Evolutionary conservation across 1,140 invertebrate species (phyloP).

Genomic region (Diorhabda sublineata): DNA sequence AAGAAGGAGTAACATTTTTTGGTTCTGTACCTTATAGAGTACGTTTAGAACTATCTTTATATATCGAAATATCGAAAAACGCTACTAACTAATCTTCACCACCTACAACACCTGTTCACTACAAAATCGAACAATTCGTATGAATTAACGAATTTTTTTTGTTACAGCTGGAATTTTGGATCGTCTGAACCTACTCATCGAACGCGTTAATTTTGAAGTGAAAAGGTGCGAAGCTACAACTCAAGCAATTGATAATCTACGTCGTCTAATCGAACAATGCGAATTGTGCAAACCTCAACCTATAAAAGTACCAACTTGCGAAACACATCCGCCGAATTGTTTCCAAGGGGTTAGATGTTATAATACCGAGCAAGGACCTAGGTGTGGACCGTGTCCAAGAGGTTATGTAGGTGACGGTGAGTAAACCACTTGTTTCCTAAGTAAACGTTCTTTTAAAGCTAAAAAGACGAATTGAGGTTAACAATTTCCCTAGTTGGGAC

Average conservation of each 20-base stretch:
- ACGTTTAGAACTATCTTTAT: too few species aligned
- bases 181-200: conserved; percentile 68
- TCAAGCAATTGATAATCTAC: conserved; percentile 64
- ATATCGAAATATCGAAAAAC: too few species aligned
- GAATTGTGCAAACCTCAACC: conserved; percentile 56
- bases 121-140: too few species aligned
- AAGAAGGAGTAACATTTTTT: too few species aligned
- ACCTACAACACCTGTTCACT: too few species aligned
- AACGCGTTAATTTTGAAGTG: conserved; percentile 64
- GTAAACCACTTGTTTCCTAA: background rate
- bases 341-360: conserved; percentile 68
- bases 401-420: conserved; percentile 73
- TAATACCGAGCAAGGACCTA: conserved; percentile 65
- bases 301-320: conserved; percentile 29
- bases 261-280: conserved; percentile 71
- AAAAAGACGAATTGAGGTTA: too few species aligned
- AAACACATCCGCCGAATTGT: conserved; percentile 45
- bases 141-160: too few species aligned
- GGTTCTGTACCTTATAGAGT: too few species aligned
- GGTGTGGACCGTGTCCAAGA: conserved; percentile 70
- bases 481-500: too few species aligned
- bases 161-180: conserved; percentile 60
- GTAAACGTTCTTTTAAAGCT: too few species aligned
- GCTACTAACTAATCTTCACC: too few species aligned
- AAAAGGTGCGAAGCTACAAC: conserved; percentile 67